phyloP scores from a whole-genome alignment of 2,888 invertebrate genomes.

The Meta bourneti region DNA sequence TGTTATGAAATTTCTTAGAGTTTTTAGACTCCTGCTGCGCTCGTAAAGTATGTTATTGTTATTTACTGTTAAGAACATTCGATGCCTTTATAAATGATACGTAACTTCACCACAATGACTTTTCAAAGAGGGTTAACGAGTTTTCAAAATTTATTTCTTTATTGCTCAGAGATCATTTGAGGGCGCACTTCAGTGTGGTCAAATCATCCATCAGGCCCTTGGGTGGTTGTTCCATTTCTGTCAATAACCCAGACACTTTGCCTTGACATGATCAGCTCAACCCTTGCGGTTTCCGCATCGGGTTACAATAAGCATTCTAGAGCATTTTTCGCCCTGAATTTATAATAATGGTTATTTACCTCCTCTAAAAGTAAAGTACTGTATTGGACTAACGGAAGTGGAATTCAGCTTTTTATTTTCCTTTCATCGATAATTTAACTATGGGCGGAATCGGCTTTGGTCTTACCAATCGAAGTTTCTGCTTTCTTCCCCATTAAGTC shows the following conservation, averaged over 20 bases:
- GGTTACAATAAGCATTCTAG: not conserved
- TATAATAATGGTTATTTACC: too few species aligned
- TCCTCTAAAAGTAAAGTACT: too few species aligned
- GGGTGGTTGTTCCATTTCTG: constrained; percentile 57
- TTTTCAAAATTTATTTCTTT: not conserved
- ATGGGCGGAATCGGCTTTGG: too few species aligned
- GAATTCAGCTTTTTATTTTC: too few species aligned
- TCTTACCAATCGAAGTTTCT: too few species aligned
- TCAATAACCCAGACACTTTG: constrained; percentile 54
- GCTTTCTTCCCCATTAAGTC: too few species aligned
- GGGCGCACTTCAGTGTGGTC: constrained; percentile 22
- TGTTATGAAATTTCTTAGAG: not conserved
- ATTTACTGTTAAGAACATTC: not conserved
- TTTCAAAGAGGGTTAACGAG: constrained; percentile 25
- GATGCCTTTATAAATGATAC: not conserved
- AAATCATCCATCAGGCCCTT: constrained; percentile 31
- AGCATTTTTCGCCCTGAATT: not conserved
- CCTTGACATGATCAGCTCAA: constrained; percentile 64
- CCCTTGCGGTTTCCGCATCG: constrained; percentile 43
- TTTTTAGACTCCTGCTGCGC: too few species aligned
- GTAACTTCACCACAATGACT: constrained; percentile 3
- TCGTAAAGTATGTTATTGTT: too few species aligned
- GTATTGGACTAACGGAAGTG: too few species aligned
- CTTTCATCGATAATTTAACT: too few species aligned
- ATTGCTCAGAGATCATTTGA: constrained; percentile 2